Base-by-base conservation (phyloP, 2,113 vertebrate species). In the Ceyx melanurus region DNA sequence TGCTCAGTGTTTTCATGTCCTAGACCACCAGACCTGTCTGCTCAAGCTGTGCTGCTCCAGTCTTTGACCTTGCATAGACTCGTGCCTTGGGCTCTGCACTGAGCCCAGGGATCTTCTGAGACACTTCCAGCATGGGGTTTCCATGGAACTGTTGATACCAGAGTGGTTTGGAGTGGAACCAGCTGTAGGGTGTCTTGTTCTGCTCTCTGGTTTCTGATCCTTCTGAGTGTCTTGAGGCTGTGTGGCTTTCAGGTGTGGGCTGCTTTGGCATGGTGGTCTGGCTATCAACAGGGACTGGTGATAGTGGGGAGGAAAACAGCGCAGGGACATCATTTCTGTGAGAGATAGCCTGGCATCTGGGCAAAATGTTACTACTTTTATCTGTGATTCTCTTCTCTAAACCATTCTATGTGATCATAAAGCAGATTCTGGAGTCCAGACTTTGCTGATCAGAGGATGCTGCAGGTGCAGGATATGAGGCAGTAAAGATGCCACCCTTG, bases 51-150 rank as follows among this genome's bases (percentile, higher is more conserved):
- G 56, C 45, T 58, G 19, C 40, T 88, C 67, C 43, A n/a, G 61
- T 46, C 35, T 31, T 68, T 1, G 1, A 10, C 45, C 40, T 74
- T 26, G n/a, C 29, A 53, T 33, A 43, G 25, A 23, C 0, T 0
- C 17, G 9, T 8, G 22, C 6, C 26, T 14, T 60, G 40, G 79
- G 14, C 40, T 88, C 26, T 65, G 26, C 46, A 29, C 33, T 25
- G 26, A 61, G 29, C 46, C 25, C 3, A 0, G 40, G 60, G 60
- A 43, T 53, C 37, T 68, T 73, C 72, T 60, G 29, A 82, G 56
- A 22, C 25, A 21, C 19, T 15, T 79, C 45, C 31, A 54, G 11
- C 12, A 15, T 8, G 19, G 15, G 18, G 15, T 65, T 89, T 60
- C 12, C 35, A 13, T 33, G 13, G 46, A 5, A 12, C 22, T 65